phyloP scores from a whole-genome alignment of 2,888 invertebrate species.

The Oligia fasciuncula region DNA sequence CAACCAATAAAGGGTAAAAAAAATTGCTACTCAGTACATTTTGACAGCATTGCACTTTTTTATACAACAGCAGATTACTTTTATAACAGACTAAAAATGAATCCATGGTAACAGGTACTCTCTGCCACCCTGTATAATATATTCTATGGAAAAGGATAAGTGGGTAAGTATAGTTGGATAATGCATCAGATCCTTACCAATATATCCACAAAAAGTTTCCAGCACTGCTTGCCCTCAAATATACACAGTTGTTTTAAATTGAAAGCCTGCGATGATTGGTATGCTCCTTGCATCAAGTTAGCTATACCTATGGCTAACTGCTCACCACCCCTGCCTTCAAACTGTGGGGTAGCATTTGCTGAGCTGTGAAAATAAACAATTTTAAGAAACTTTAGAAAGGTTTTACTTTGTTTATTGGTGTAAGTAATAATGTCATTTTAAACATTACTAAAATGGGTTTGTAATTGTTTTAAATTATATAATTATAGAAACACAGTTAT shows the following conservation, averaged over 20 bases:
- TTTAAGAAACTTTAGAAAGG: not conserved
- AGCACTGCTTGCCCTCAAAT: constrained; percentile 96
- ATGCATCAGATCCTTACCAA: constrained; percentile 90
- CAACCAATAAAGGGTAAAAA: too few relatives aligned
- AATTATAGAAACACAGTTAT: not conserved
- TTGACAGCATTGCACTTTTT: too few relatives aligned
- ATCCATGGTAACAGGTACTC: too few relatives aligned
- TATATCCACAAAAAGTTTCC: constrained; percentile 98
- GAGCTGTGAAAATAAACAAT: constrained; percentile 91
- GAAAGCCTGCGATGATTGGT: constrained; percentile 94
- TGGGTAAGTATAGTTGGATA: not conserved
- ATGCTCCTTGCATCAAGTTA: constrained; percentile 94
- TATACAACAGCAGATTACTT: too few relatives aligned
- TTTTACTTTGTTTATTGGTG: not conserved
- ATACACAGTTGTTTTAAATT: constrained; percentile 95
- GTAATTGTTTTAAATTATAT: not conserved
- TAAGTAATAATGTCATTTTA: not conserved
- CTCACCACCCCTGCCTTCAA: constrained; percentile 99
- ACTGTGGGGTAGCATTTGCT: constrained; percentile 98
- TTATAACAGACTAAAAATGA: too few relatives aligned
- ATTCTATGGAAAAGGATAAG: not conserved
- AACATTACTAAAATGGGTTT: not conserved
- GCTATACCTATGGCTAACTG: constrained; percentile 96
- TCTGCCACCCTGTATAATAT: not conserved
- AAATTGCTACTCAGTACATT: too few relatives aligned